These are phyloP conservation scores for Varecia variegata DNA, from an alignment of 2,797 vertebrate genomes.

Conservation along the genomic window DNA sequence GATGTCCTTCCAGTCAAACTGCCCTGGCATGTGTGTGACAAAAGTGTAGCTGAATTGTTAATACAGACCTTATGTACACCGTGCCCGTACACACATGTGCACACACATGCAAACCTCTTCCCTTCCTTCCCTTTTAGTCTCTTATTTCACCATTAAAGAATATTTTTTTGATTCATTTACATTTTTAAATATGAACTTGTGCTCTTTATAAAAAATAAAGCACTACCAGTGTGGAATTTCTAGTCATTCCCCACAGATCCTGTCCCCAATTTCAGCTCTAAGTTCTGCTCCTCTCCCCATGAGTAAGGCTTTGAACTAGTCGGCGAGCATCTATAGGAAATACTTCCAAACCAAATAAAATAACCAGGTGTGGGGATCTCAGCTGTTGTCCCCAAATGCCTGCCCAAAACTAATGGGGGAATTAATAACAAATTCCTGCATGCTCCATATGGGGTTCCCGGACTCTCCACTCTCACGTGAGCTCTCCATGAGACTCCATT, in stretches of 20 bases:
- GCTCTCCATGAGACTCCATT: neutral
- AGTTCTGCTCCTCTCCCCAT: neutral
- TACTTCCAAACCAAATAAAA: neutral
- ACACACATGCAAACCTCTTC: neutral
- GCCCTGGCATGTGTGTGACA: rapidly evolving
- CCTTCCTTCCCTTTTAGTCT: neutral
- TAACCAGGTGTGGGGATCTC: neutral
- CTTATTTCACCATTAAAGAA: neutral
- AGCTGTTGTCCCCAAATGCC: neutral
- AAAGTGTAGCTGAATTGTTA: too few species aligned
- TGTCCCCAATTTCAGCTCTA: neutral
- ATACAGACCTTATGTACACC: neutral
- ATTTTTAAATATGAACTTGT: neutral
- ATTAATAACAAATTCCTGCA: neutral
- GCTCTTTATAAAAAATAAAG: neutral
- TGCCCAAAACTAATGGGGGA: neutral
- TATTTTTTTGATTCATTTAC: neutral
- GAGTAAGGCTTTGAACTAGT: too few species aligned
- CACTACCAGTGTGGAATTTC: neutral
- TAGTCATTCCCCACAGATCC: neutral
- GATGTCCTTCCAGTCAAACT: neutral
- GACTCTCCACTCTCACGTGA: neutral
- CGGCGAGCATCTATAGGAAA: neutral
- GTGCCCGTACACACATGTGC: neutral
- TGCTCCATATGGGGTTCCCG: neutral